Evolutionary conservation across 2,888 invertebrate species (phyloP), one percentile per base, ranked within the genome.

Genomic region (Chrysina gloriosa): DNA sequence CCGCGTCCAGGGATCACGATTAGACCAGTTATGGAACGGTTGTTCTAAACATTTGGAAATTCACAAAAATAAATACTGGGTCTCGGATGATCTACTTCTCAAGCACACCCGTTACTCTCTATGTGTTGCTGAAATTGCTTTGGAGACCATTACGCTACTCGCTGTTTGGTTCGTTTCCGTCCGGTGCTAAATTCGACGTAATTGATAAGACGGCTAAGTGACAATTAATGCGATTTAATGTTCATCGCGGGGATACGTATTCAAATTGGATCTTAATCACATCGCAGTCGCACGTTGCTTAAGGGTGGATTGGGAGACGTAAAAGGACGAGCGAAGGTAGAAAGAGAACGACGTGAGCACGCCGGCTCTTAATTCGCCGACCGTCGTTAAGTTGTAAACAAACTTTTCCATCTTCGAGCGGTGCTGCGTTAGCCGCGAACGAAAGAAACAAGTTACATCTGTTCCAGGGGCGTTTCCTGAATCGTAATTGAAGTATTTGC

Each of bases 371-470:
- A 56, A 39, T 56, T 23, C 23, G 29, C 16, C 52, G 14, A 11
- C 39, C 39, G 39, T 14, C 7, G 25, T 27, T 14, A 42, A 58
- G 42, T 58, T 58, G 58, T 58, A 58, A 58, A 58, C 58, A 58
- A 58, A 58, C 58, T 58, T 58, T 42, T 42, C 58, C 39, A 36
- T 58, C 27, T 42, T 16, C 42, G 58, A 27, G 16, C 11, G 39
- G 42, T 27, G 39, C 39, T n/a, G 27, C 58, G 39, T 42, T 42
- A 56, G 27, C 56, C 36, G n/a, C 34, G 21, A 27, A 7, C 25
- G 58, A 58, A 58, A 58, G 58, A 58, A 58, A 58, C 58, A 23
- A 56, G 58, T 42, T 58, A 58, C 58, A 58, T 58, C 58, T 58
- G 58, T 58, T 58, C 25, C 9, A 14, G 27, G 52, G 52, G 16